Conservation (phyloP, 1,140 invertebrate species). For the Bradysia coprophila region DNA sequence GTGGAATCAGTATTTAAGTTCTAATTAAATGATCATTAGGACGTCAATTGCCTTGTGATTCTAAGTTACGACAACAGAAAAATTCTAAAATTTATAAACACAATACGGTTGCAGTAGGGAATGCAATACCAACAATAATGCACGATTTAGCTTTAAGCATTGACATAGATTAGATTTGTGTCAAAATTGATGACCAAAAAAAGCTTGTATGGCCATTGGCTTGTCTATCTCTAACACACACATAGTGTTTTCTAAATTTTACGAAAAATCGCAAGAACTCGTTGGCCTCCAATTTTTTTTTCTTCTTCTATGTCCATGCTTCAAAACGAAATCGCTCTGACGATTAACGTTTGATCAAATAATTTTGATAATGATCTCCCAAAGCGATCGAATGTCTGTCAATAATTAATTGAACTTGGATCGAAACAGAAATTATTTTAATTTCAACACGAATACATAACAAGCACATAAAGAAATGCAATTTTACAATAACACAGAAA, state of each 20-base stretch:
- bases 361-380: neutral
- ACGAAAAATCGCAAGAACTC: neutral
- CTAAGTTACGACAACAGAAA: neutral
- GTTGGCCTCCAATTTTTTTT: neutral
- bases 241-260: neutral
- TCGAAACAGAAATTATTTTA: neutral
- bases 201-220: neutral
- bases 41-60: neutral
- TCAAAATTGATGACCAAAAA: neutral
- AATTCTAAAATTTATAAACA: neutral
- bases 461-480: neutral
- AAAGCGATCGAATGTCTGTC: neutral
- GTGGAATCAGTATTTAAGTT: neutral
- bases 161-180: neutral
- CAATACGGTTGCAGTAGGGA: neutral
- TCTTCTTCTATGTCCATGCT: neutral
- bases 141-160: no score
- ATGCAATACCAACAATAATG: neutral
- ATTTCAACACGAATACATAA: neutral
- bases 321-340: neutral
- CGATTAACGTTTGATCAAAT: neutral
- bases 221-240: neutral
- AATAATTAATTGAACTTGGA: neutral
- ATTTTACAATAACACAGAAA: neutral
- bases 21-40: neutral